Conservation (phyloP, 2,888 invertebrate species). For the Drosophila subquinaria region DNA sequence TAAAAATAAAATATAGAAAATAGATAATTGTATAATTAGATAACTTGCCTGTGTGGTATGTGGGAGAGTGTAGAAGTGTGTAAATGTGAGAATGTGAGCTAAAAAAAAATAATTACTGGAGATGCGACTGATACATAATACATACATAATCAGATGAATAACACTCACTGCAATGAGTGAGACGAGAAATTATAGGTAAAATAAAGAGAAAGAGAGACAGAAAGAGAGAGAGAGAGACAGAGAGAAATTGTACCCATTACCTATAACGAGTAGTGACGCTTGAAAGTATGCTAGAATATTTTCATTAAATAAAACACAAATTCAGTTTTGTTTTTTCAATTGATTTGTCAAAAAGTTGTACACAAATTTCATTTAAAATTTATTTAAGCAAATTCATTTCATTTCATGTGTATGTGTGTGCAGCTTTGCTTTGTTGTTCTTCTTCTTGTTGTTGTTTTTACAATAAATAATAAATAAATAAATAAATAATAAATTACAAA, state of each 20-base stretch:
- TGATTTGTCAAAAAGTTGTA: conserved; percentile 73
- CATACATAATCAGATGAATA: conserved; percentile 16
- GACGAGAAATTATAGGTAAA: conserved; percentile 4
- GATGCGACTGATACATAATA: conserved; percentile 14
- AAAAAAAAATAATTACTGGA: conserved; percentile 49
- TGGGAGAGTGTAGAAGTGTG: conserved; percentile 5
- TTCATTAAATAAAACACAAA: conserved; percentile 68
- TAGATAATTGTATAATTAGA: conserved; percentile 50
- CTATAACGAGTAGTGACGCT: conserved; percentile 56
- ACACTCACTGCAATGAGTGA: conserved; percentile 12
- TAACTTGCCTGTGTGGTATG: conserved; percentile 17
- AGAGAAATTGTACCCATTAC: conserved; percentile 20
- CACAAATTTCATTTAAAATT: conserved; percentile 76
- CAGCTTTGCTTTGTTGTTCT: conserved; percentile 52
- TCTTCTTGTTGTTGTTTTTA: conserved; percentile 58
- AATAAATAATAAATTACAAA: conserved; percentile 80
- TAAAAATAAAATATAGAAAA: conserved; percentile 43
- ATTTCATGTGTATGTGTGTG: conserved; percentile 41
- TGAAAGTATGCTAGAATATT: conserved; percentile 58
- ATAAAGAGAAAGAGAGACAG: conserved; percentile 12
- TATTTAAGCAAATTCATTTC: conserved; percentile 72
- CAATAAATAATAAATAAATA: conserved; percentile 80
- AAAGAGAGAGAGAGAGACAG: neutral
- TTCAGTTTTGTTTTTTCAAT: conserved; percentile 58
- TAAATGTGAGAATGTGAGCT: neutral